A percentile compares a stretch with the other conserved stretches of the same genome.
These are phyloP conservation scores for Eucriotettix oculatus DNA, from an alignment of 2,888 invertebrate genomes.

Conservation along the genomic window DNA sequence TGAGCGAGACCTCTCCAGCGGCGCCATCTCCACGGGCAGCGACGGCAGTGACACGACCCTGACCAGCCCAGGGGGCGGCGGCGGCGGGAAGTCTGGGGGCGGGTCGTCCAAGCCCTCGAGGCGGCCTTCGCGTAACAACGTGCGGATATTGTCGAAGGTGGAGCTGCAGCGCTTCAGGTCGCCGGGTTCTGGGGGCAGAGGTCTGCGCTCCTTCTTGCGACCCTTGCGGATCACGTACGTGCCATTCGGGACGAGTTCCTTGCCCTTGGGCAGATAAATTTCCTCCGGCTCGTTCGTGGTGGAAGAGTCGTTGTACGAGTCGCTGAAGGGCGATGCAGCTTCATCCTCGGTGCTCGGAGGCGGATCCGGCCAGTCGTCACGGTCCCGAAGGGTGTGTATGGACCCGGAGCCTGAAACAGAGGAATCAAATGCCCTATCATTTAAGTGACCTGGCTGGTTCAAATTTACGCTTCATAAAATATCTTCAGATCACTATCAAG, in stretches of 20 bases:
- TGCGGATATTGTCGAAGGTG: conserved; percentile 61
- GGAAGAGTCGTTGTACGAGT: conserved; percentile 29
- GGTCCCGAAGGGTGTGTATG: conserved; percentile 39
- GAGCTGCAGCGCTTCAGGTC: conserved; percentile 46
- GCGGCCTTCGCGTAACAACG: conserved; percentile 52
- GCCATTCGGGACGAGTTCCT: conserved; percentile 33
- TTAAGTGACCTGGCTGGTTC: too few relatives aligned
- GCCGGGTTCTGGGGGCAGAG: conserved; percentile 36
- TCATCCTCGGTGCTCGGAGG: conserved; percentile 50
- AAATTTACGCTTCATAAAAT: too few relatives aligned
- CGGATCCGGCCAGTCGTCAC: conserved; percentile 61
- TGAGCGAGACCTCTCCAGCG: conserved; percentile 3
- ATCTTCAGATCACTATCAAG: too few relatives aligned
- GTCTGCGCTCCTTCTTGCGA: conserved; percentile 45
- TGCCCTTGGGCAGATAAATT: conserved; percentile 4
- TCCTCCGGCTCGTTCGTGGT: conserved; percentile 9
- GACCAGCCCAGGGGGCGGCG: conserved; percentile 43
- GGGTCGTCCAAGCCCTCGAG: conserved; percentile 32
- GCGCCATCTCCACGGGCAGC: conserved; percentile 24
- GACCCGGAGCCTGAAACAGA: conserved; percentile 47
- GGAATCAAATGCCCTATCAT: not conserved
- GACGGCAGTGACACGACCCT: conserved; percentile 51
- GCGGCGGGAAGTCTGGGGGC: conserved; percentile 39
- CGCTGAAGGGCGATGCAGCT: conserved; percentile 51
- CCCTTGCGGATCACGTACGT: conserved; percentile 71